Percentiles rank a stretch among this genome's conserved stretches.
Evolutionary conservation across 2,113 vertebrate species (phyloP).

Genomic region (Paramisgurnus dabryanus): DNA sequence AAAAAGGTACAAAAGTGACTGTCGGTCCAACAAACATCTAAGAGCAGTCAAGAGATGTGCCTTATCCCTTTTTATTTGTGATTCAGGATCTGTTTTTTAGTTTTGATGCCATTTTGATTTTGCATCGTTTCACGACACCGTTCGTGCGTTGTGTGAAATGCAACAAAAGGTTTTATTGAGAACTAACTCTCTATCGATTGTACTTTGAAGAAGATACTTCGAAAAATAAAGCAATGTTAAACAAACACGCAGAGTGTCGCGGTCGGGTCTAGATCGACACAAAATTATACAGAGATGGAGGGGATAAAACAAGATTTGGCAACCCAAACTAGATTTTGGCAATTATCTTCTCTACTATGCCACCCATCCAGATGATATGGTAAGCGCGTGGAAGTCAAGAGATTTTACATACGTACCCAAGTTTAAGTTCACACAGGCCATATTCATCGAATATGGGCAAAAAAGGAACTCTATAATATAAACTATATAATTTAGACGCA

Average conservation of each 20-base stretch:
- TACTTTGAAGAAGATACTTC: background rate
- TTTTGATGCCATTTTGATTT: background rate
- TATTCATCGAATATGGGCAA: background rate
- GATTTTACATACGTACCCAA: background rate
- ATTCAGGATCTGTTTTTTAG: constrained; percentile 2
- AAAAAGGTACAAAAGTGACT: constrained; percentile 99
- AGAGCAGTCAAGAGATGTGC: constrained; percentile 72
- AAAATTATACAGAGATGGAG: constrained; percentile 24
- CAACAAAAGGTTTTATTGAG: constrained; percentile 41
- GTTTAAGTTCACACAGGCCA: background rate
- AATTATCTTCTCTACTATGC: constrained; percentile 50
- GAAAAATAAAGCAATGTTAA: constrained; percentile 43
- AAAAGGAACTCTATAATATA: background rate
- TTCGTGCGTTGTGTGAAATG: constrained; percentile 38
- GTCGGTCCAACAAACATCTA: constrained; percentile 84
- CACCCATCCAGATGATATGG: background rate
- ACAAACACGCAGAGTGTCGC: constrained; percentile 30
- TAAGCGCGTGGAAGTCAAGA: background rate
- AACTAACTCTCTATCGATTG: background rate
- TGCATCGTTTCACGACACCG: background rate
- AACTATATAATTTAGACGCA: constrained; percentile 7
- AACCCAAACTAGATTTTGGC: constrained; percentile 66
- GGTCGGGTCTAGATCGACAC: constrained; percentile 1
- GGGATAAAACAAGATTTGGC: constrained; percentile 56
- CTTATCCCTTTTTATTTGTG: constrained; percentile 1